Conservation (phyloP, 2,888 invertebrate species). For the Nudaria mundana region DNA sequence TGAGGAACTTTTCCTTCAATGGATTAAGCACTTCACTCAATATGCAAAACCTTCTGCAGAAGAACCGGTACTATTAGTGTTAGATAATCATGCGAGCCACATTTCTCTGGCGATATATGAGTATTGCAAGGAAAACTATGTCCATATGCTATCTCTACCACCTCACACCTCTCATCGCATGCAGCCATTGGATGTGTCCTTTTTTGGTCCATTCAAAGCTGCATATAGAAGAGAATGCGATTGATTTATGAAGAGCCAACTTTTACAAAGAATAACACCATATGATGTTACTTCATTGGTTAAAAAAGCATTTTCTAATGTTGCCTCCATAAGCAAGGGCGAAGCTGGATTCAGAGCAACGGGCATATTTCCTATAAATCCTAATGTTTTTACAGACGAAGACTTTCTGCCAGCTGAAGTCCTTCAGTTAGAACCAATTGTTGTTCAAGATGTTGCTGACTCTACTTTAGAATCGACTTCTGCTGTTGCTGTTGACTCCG, state of each 20-base stretch:
- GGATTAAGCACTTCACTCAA: conserved; percentile 31
- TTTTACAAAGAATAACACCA: conserved; percentile 31
- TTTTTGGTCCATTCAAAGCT: conserved; percentile 12
- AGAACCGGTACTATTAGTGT: conserved; percentile 40
- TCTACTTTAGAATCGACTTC: conserved; percentile 5
- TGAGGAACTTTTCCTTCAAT: too few relatives aligned
- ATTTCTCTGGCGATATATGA: conserved; percentile 26
- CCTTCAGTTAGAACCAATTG: conserved; percentile 1
- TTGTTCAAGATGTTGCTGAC: conserved; percentile 6
- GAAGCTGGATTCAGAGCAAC: neutral
- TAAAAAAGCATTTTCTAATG: conserved; percentile 30
- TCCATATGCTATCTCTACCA: conserved; percentile 22
- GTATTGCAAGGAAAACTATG: conserved; percentile 20
- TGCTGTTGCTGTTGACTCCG: conserved; percentile 2
- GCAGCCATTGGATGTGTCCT: conserved; percentile 29
- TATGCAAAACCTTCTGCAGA: conserved; percentile 38
- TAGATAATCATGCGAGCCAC: conserved; percentile 33
- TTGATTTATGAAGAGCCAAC: conserved; percentile 34
- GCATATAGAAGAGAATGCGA: conserved; percentile 38
- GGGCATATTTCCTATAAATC: too few relatives aligned
- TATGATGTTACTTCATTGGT: conserved; percentile 35
- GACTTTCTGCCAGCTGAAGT: conserved; percentile 2
- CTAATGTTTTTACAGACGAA: too few relatives aligned
- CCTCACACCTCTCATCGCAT: conserved; percentile 19
- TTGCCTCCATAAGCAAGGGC: neutral